Percentiles rank a stretch among this genome's conserved stretches.
Conservation (phyloP, 2,888 invertebrate species). For the Sphecodes monilicornis region DNA sequence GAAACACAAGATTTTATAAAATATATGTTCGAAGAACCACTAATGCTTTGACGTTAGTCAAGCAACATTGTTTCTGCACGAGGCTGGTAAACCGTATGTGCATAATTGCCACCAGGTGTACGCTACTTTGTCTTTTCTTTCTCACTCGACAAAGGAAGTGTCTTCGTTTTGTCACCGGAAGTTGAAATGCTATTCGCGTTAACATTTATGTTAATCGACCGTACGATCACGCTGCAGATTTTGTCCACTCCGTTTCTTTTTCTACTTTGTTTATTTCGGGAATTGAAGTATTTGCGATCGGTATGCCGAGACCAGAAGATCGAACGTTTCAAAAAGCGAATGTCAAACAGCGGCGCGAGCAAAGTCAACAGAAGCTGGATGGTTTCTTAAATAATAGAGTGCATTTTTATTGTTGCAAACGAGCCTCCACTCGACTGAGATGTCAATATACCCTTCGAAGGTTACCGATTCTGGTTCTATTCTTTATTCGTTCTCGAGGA, state of each 20-base stretch:
- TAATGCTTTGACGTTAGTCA: too few relatives aligned
- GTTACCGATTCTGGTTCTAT: neutral
- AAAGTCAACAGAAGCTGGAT: neutral
- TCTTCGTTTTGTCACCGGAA: constrained; percentile 62
- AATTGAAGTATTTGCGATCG: neutral
- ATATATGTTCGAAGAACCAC: too few relatives aligned
- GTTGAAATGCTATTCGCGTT: constrained; percentile 33
- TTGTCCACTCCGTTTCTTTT: neutral
- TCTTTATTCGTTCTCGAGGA: neutral
- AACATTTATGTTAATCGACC: constrained; percentile 39
- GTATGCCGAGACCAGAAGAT: neutral
- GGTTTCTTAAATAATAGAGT: constrained; percentile 8
- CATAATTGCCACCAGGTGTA: neutral
- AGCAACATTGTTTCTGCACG: neutral
- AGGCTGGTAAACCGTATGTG: neutral
- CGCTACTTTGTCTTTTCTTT: constrained; percentile 24
- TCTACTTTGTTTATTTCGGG: neutral
- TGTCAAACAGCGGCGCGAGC: neutral
- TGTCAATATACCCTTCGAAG: neutral
- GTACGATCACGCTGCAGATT: constrained; percentile 28
- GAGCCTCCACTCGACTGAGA: neutral
- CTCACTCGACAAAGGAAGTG: constrained; percentile 40
- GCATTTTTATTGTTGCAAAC: constrained; percentile 8
- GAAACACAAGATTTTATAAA: too few relatives aligned
- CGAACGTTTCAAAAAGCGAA: neutral